phyloP scores from a whole-genome alignment of 2,888 invertebrate species.

The Drosophila recens region DNA sequence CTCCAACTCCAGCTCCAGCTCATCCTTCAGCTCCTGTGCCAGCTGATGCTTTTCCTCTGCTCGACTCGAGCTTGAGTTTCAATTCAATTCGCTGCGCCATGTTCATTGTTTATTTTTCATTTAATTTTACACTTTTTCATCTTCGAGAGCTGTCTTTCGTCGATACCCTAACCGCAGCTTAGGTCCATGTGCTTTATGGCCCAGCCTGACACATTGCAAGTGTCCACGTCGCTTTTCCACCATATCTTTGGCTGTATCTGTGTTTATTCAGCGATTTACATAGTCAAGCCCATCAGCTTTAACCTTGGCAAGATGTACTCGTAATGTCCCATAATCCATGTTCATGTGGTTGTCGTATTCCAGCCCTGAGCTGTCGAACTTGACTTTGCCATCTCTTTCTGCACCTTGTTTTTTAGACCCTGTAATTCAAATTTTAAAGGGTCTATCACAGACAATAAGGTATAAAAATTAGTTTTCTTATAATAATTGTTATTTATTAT shows the following conservation, averaged over 20 bases:
- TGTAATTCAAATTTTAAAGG: background rate
- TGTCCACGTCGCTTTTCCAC: background rate
- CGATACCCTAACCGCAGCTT: background rate
- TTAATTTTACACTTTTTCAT: constrained; percentile 75
- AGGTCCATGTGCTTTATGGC: constrained; percentile 9
- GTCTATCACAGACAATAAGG: background rate
- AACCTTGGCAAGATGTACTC: constrained; percentile 19
- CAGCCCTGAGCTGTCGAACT: constrained; percentile 34
- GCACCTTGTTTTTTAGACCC: background rate
- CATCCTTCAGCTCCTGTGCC: constrained; percentile 9
- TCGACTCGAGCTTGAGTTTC: constrained; percentile 55
- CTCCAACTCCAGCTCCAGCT: constrained; percentile 13
- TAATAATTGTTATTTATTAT: too few relatives aligned
- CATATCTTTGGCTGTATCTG: background rate
- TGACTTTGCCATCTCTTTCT: constrained; percentile 11
- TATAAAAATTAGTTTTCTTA: too few relatives aligned
- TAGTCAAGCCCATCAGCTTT: constrained; percentile 4
- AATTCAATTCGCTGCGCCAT: constrained; percentile 76
- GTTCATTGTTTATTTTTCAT: constrained; percentile 81
- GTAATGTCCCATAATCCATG: constrained; percentile 27
- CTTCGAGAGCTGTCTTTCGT: constrained; percentile 30
- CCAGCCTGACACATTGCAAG: background rate
- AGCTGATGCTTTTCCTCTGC: background rate
- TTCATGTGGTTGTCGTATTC: constrained; percentile 5
- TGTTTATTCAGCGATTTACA: constrained; percentile 14